phyloP scores from a whole-genome alignment of 2,888 invertebrate genomes.

The Ectobius pallidus region DNA sequence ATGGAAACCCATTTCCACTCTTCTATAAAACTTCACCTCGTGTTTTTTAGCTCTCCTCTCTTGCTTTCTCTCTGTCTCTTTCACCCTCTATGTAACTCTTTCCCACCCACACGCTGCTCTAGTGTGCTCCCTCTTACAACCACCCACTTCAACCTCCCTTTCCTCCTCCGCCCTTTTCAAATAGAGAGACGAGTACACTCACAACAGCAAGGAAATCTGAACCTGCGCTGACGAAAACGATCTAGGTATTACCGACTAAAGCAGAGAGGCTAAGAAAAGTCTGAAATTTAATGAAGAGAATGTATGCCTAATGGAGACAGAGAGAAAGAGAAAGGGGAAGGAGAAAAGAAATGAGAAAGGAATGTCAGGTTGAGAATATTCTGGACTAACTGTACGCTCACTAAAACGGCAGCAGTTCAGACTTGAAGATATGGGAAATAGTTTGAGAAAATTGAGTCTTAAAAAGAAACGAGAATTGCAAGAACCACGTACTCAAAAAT shows the following conservation, averaged over 20 bases:
- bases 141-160: slow-evolving; percentile 11
- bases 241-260: neutral
- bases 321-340: too few relatives aligned
- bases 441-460: neutral
- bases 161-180: slow-evolving; percentile 3
- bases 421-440: neutral
- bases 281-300: neutral
- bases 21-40: slow-evolving; percentile 29
- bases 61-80: slow-evolving; percentile 5
- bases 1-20: slow-evolving; percentile 34
- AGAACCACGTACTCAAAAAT: too few relatives aligned
- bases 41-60: neutral
- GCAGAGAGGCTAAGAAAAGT: neutral
- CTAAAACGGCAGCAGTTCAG: too few relatives aligned
- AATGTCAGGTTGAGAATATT: too few relatives aligned
- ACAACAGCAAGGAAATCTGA: neutral
- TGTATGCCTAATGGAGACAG: neutral
- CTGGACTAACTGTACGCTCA: too few relatives aligned
- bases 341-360: too few relatives aligned
- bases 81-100: slow-evolving; percentile 18
- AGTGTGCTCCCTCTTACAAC: slow-evolving; percentile 23
- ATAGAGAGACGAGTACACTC: slow-evolving; percentile 22
- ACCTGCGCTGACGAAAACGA: neutral
- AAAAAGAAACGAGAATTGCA: too few relatives aligned
- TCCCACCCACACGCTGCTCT: slow-evolving; percentile 4